Conservation (phyloP, 2,888 invertebrate genomes). For the Euzetes globulus region DNA sequence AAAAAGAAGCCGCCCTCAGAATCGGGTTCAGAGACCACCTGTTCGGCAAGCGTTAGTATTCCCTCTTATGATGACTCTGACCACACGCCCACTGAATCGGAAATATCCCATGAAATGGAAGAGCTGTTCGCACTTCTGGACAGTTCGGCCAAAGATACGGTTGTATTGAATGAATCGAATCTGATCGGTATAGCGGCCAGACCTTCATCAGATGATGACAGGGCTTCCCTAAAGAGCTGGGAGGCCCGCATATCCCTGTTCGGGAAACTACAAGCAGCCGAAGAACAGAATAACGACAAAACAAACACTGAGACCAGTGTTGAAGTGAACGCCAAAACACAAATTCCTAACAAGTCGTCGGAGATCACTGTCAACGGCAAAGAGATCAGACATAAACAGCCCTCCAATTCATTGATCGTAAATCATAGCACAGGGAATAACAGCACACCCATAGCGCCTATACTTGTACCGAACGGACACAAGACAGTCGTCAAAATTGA, state of each 20-base stretch:
- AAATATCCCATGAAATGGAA: slow-evolving; percentile 43
- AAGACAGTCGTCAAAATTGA: slow-evolving; percentile 31
- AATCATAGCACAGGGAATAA: slow-evolving; percentile 10
- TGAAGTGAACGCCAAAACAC: background rate
- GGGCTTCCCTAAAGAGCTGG: slow-evolving; percentile 20
- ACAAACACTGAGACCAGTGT: background rate
- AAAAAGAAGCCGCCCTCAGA: slow-evolving; percentile 39
- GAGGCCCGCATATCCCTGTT: slow-evolving; percentile 25
- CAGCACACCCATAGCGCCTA: background rate
- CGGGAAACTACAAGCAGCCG: slow-evolving; percentile 8
- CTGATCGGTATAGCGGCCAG: background rate
- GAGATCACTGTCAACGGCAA: slow-evolving; percentile 20
- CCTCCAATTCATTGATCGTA: background rate
- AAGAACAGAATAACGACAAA: background rate
- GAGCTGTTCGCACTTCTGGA: slow-evolving; percentile 38
- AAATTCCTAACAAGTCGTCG: background rate
- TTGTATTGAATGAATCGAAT: slow-evolving; percentile 2
- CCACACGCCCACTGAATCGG: slow-evolving; percentile 40
- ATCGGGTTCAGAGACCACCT: slow-evolving; percentile 38
- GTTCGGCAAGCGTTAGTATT: slow-evolving; percentile 42
- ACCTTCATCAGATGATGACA: slow-evolving; percentile 12
- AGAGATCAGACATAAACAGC: background rate
- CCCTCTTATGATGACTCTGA: slow-evolving; percentile 42
- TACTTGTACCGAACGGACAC: background rate
- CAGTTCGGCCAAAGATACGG: background rate